These are phyloP conservation scores for Atherinosoma microstoma DNA, from an alignment of 2,797 vertebrate genomes.

Conservation along the genomic window DNA sequence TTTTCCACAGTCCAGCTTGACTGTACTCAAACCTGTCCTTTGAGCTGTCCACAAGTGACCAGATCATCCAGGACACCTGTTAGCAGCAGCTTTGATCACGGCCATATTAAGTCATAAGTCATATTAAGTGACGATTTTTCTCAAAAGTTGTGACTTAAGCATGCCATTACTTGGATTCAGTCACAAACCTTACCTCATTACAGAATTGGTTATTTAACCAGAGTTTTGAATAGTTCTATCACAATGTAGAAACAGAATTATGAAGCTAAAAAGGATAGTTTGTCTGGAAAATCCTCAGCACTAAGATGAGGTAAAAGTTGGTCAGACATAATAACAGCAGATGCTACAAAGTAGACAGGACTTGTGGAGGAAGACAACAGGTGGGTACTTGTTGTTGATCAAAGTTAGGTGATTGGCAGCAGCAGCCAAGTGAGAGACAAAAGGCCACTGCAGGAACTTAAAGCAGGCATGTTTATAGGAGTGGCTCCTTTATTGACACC, in stretches of 20 bases:
- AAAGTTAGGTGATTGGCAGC: conserved; percentile 43
- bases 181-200: background rate
- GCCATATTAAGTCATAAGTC: background rate
- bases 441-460: background rate
- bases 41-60: background rate
- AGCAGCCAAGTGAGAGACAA: conserved; percentile 55
- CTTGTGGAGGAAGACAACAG: conserved; percentile 42
- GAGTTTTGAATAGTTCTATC: background rate
- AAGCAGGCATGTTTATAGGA: background rate
- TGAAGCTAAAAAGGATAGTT: background rate
- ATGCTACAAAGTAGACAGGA: conserved; percentile 23
- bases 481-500: background rate
- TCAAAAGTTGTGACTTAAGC: background rate
- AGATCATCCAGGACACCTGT: background rate
- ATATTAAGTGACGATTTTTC: background rate
- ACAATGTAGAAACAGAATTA: too few species aligned
- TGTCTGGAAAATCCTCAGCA: background rate
- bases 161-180: background rate
- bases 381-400: conserved; percentile 46
- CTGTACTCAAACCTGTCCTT: background rate
- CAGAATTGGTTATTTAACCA: background rate
- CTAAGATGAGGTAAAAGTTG: background rate
- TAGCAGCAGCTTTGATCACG: background rate
- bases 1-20: background rate
- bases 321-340: conserved; percentile 28